Percentiles rank a stretch among this genome's conserved stretches.
These are phyloP conservation scores for Lepus europaeus DNA, from an alignment of 2,113 vertebrate genomes.

Conservation along the genomic window DNA sequence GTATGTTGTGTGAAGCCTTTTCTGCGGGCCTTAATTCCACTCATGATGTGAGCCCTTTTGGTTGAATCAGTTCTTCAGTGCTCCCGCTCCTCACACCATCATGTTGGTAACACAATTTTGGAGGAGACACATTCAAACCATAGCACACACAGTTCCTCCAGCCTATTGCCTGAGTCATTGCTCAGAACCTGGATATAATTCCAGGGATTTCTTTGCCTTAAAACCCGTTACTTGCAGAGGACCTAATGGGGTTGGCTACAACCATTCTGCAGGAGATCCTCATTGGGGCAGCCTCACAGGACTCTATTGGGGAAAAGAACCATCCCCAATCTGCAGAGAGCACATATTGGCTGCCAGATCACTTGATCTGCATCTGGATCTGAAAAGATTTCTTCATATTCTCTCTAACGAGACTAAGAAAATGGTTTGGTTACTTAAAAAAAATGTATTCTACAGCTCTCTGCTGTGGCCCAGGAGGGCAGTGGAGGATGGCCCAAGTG, in stretches of 20 bases:
- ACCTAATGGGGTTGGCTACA: neutral
- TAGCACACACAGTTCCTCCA: neutral
- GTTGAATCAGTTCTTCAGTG: neutral
- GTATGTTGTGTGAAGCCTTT: neutral
- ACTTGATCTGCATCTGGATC: conserved; percentile 11
- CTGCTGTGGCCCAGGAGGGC: too few relatives aligned
- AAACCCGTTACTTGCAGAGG: neutral
- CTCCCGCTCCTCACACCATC: neutral
- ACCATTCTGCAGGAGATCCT: neutral
- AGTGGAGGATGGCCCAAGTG: too few relatives aligned
- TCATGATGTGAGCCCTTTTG: neutral
- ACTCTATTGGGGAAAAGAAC: neutral
- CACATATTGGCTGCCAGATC: neutral
- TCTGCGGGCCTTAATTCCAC: neutral
- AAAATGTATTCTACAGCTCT: neutral
- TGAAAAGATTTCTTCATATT: neutral
- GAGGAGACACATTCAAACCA: neutral
- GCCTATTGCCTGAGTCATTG: neutral
- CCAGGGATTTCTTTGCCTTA: conserved; percentile 7
- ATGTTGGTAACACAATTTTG: neutral
- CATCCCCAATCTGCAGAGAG: neutral
- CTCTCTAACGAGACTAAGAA: neutral
- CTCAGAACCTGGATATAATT: neutral
- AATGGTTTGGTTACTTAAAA: neutral
- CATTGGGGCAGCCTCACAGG: neutral